Percentiles rank a stretch among this genome's conserved stretches.
phyloP scores from a whole-genome alignment of 2,888 invertebrate species.

The Priocnemis perturbator region DNA sequence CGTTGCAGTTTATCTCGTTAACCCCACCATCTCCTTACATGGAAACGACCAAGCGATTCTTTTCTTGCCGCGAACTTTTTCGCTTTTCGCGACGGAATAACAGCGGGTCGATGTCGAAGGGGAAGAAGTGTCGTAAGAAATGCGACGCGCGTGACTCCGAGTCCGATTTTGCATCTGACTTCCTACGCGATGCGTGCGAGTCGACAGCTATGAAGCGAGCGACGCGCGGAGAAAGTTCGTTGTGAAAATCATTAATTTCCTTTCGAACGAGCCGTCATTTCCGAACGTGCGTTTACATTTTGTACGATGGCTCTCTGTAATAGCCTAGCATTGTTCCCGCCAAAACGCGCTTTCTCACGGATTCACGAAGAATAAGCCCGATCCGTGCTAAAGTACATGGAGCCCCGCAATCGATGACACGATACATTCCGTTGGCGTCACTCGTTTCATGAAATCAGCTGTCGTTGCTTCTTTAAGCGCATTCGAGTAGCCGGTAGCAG shows the following conservation, averaged over 20 bases:
- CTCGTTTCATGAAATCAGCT: constrained; percentile 14
- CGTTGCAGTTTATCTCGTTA: constrained; percentile 28
- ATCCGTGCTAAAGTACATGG: background rate
- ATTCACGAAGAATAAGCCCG: background rate
- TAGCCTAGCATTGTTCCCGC: background rate
- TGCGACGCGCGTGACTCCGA: no score
- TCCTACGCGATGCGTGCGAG: no score
- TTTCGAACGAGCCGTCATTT: background rate
- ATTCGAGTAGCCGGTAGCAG: background rate
- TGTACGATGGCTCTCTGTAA: background rate
- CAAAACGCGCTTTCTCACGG: no score
- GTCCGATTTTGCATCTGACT: no score
- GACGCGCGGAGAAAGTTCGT: no score
- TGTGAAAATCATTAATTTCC: background rate
- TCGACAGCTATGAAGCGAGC: no score
- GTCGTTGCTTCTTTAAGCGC: background rate
- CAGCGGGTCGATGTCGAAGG: no score
- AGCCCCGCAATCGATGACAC: constrained; percentile 17
- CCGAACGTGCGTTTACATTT: background rate
- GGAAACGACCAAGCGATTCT: constrained; percentile 3
- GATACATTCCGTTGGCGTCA: constrained; percentile 11
- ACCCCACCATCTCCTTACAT: constrained; percentile 16
- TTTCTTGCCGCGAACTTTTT: background rate
- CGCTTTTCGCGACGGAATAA: background rate
- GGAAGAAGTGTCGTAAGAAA: no score